Conservation (phyloP, 2,888 invertebrate genomes). For the Nymphalis c-album region DNA sequence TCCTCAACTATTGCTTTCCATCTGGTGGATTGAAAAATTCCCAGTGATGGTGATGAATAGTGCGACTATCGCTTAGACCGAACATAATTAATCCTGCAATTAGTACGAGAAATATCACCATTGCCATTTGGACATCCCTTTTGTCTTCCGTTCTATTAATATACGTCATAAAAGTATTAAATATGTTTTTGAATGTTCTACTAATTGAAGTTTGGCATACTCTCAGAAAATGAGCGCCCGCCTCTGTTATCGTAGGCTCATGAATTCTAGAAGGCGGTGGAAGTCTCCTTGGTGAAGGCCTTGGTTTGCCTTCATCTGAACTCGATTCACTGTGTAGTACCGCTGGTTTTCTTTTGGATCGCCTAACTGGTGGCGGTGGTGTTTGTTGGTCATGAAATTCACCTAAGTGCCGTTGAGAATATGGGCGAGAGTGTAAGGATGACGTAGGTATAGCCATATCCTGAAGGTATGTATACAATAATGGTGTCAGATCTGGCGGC, state of each 20-base stretch:
- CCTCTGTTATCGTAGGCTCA: slow-evolving; percentile 85
- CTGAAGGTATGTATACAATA: slow-evolving; percentile 79
- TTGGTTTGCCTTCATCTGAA: slow-evolving; percentile 76
- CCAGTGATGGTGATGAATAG: slow-evolving; percentile 92
- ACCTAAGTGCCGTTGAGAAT: slow-evolving; percentile 52
- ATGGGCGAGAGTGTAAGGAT: slow-evolving; percentile 67
- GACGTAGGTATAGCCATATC: slow-evolving; percentile 76
- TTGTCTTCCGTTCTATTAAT: slow-evolving; percentile 84
- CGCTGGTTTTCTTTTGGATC: slow-evolving; percentile 71
- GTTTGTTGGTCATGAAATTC: slow-evolving; percentile 67
- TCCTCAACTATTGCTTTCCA: slow-evolving; percentile 63
- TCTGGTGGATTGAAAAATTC: slow-evolving; percentile 93
- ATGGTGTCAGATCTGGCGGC: slow-evolving; percentile 73
- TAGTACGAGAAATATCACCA: slow-evolving; percentile 89
- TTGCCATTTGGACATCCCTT: slow-evolving; percentile 87
- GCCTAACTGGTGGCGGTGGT: slow-evolving; percentile 72
- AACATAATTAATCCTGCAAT: slow-evolving; percentile 89
- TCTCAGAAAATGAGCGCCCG: slow-evolving; percentile 85
- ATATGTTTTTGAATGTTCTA: slow-evolving; percentile 85
- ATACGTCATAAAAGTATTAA: slow-evolving; percentile 83
- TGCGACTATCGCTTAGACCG: slow-evolving; percentile 86
- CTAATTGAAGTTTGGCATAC: slow-evolving; percentile 85
- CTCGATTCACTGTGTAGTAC: slow-evolving; percentile 74
- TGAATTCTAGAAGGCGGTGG: slow-evolving; percentile 67
- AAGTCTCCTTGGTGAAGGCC: slow-evolving; percentile 66